Evolutionary conservation across 1,140 invertebrate species (phyloP).

Genomic region (Drosophila pallidifrons): DNA sequence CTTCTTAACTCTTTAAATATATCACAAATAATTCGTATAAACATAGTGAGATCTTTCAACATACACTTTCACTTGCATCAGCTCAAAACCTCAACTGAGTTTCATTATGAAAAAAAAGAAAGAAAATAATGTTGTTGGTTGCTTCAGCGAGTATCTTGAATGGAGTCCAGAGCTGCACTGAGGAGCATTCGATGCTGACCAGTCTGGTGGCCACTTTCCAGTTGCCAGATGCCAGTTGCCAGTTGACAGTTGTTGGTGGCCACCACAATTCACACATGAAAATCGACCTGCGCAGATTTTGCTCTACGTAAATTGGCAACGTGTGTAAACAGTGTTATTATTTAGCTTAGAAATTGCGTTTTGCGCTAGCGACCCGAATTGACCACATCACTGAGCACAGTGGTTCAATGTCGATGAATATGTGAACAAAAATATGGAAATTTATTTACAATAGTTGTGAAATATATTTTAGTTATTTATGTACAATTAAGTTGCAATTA

Average conservation of each 20-base stretch:
- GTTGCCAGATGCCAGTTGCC: too few relatives aligned
- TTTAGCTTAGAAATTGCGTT: constrained; percentile 61
- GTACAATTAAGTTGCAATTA: too few relatives aligned
- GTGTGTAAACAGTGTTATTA: constrained; percentile 73
- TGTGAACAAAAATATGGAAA: background rate
- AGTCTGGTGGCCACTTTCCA: too few relatives aligned
- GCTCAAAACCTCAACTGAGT: background rate
- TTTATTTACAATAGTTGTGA: background rate
- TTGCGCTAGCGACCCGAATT: constrained; percentile 13
- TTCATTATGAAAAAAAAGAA: background rate
- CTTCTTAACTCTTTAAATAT: too few relatives aligned
- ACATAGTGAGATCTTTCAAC: background rate
- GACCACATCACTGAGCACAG: constrained; percentile 6
- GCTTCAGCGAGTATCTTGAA: background rate
- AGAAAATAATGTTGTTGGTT: background rate
- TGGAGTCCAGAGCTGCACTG: background rate
- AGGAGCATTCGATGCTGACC: background rate
- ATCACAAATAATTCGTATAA: too few relatives aligned
- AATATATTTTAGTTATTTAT: too few relatives aligned
- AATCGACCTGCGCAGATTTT: constrained; percentile 45
- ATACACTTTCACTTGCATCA: constrained; percentile 13
- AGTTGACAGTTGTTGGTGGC: too few relatives aligned
- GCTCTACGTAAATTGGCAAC: constrained; percentile 55
- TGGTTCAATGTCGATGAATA: constrained; percentile 25
- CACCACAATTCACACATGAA: background rate